Evolutionary conservation across 1,140 invertebrate species (phyloP).

Genomic region (Sogatella furcifera): DNA sequence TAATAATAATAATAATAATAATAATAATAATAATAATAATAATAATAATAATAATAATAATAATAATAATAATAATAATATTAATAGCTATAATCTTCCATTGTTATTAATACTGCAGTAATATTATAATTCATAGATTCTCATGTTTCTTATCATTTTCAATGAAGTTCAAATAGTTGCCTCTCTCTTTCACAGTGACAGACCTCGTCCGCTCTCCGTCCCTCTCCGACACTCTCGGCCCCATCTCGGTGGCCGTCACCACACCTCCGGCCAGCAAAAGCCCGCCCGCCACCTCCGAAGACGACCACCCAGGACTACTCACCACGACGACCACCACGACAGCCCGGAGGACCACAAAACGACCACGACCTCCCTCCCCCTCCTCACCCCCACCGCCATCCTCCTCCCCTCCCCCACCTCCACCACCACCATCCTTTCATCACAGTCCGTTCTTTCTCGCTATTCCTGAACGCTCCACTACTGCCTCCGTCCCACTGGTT

Average conservation of each 20-base stretch:
- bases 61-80: no score
- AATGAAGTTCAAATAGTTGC: neutral
- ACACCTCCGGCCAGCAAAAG: constrained; percentile 8
- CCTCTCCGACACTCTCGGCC: constrained; percentile 18
- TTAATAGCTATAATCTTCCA: no score
- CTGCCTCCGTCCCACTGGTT: constrained; percentile 62
- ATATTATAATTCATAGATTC: no score
- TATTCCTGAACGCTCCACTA: constrained; percentile 57
- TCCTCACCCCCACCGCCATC: neutral
- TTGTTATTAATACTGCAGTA: no score
- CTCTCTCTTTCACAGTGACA: neutral
- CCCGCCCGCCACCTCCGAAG: neutral
- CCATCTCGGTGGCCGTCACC: constrained; percentile 18
- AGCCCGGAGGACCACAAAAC: neutral
- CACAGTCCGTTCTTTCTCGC: constrained; percentile 32
- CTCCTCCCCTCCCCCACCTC: constrained; percentile 27
- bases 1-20: no score
- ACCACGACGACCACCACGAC: no score
- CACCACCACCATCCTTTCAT: constrained; percentile 35
- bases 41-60: no score
- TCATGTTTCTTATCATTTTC: no score
- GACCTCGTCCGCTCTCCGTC: constrained; percentile 15
- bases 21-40: no score
- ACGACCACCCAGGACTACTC: constrained; percentile 15
- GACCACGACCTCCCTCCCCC: neutral